Evolutionary conservation across 2,113 vertebrate genomes (phyloP).

Genomic region (Taxidea taxus): DNA sequence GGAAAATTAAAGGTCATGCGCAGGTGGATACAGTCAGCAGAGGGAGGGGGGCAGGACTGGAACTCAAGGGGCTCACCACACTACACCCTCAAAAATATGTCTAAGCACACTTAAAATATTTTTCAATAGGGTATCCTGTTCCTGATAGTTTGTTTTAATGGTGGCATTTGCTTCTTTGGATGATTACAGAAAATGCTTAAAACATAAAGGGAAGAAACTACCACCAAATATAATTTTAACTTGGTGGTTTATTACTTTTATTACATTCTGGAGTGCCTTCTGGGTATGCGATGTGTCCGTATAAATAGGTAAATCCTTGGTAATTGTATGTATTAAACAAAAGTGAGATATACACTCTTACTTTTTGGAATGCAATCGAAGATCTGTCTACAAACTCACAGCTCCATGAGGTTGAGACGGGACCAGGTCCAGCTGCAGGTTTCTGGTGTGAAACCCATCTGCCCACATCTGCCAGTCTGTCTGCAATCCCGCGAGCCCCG

Average conservation of each 20-base stretch:
- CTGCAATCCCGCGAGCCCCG: fast-evolving
- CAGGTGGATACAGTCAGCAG: not conserved
- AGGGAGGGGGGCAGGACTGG: not conserved
- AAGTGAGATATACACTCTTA: not conserved
- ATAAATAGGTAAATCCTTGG: not conserved
- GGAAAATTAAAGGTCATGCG: fast-evolving
- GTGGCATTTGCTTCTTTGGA: not conserved
- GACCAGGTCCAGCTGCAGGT: fast-evolving
- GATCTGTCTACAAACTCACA: fast-evolving
- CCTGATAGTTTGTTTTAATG: not conserved
- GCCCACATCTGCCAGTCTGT: fast-evolving
- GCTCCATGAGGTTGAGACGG: fast-evolving
- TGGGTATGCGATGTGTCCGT: fast-evolving
- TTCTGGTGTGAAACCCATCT: fast-evolving
- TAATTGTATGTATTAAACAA: not conserved
- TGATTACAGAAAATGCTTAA: not conserved
- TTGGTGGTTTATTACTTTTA: not conserved
- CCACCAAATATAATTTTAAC: not conserved
- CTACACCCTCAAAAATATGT: fast-evolving
- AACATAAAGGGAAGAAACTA: not conserved
- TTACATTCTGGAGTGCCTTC: not conserved
- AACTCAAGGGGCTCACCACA: fast-evolving
- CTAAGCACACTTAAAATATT: fast-evolving
- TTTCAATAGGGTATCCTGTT: not conserved
- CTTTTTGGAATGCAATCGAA: fast-evolving